A percentile compares a stretch with the other conserved stretches of the same genome.
These are phyloP conservation scores for Climacteris rufus DNA, from an alignment of 2,113 vertebrate species.

Conservation along the genomic window DNA sequence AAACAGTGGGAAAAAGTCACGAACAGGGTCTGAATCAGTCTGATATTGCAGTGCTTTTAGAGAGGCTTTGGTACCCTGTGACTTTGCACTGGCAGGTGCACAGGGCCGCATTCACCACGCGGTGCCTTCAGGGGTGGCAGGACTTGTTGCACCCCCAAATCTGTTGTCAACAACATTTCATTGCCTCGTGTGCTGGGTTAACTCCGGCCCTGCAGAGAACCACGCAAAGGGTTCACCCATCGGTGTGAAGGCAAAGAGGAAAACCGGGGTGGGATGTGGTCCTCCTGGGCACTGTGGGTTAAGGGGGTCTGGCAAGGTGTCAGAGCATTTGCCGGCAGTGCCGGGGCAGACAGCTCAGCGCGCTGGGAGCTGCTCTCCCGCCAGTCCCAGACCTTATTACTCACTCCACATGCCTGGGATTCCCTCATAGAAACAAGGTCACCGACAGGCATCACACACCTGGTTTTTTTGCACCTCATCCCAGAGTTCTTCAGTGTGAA, in stretches of 20 bases:
- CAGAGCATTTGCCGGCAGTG: rapidly evolving
- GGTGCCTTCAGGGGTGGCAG: background rate
- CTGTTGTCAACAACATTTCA: background rate
- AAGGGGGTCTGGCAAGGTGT: rapidly evolving
- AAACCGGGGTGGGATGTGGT: rapidly evolving
- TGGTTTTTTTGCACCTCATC: background rate
- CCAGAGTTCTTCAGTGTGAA: background rate
- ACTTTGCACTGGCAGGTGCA: background rate
- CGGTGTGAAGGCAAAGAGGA: rapidly evolving
- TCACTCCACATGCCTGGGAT: background rate
- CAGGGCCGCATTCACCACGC: background rate
- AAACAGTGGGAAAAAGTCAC: rapidly evolving
- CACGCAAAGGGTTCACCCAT: background rate
- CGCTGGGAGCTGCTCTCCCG: rapidly evolving
- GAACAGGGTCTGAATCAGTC: rapidly evolving
- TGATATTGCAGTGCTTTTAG: background rate
- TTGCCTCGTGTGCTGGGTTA: background rate
- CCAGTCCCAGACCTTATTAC: background rate
- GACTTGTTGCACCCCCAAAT: background rate
- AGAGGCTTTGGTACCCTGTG: too few species aligned
- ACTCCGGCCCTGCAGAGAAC: rapidly evolving
- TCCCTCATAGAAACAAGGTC: background rate
- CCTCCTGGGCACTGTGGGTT: background rate
- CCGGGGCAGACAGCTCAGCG: rapidly evolving
- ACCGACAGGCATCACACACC: background rate